Base-by-base conservation (phyloP, 2,113 vertebrate genomes). In the Pterocles burchelli region DNA sequence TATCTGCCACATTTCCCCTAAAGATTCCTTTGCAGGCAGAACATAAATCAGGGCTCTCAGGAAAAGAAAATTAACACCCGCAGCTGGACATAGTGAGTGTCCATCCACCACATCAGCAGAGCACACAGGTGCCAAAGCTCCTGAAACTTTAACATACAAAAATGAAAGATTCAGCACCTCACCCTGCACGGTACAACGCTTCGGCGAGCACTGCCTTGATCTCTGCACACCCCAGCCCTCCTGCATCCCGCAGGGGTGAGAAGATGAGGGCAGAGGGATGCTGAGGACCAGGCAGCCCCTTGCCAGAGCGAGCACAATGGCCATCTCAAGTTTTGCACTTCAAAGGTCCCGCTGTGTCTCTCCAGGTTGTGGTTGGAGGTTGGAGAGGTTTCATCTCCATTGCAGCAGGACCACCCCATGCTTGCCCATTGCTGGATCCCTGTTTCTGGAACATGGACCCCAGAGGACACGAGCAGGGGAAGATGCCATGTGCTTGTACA, bases 401-500 rank as follows among this genome's bases (percentile, higher is more conserved):
- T 13, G 14, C 34, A 87, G 59, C 46, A 57, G 41, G 28, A 57
- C 28, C 28, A 62, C 28, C 14, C 10, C 3, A 0, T 2, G 11
- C 33, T 26, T n/a, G 52, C 8, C 33, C 36, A 9, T 9, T 31
- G 31, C 38, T 13, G 45, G 31, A 66, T 34, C 46, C 29, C 58
- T 10, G 8, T 43, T 41, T 38, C 62, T 54, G 33, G 55, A 46
- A 22, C 48, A n/a, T 2, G 0, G 7, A 41, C 12, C 17, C 38
- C 10, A 12, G 49, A 51, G 14, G 20, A 6, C 48, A 70, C 2
- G 3, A 18, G 10, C 34, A 22, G 6, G 34, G 16, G 22, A 65
- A 21, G 15, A 46, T 1, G 3, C 29, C 21, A 24, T 1, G 2
- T 13, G 9, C 19, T 48, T 43, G 16, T 10, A 54, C 10, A 43